Percentiles rank a stretch among this genome's conserved stretches.
These are phyloP conservation scores for Aplodontia rufa DNA, from an alignment of 2,113 vertebrate genomes.

Conservation along the genomic window DNA sequence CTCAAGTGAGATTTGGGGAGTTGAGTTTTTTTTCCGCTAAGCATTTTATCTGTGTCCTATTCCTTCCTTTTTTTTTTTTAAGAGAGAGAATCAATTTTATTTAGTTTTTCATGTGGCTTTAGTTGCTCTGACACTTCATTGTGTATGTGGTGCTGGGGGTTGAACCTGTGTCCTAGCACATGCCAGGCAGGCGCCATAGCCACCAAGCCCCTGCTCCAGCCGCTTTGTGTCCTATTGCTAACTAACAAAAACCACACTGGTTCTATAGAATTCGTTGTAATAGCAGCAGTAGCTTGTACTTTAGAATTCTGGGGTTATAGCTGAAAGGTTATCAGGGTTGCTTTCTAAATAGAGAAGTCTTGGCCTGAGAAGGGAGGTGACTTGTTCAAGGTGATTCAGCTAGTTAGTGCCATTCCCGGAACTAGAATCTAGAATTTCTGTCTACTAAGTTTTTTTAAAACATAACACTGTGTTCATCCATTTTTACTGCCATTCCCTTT, in stretches of 20 bases:
- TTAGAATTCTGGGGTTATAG: constrained; percentile 40
- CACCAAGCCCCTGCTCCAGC: too few species aligned
- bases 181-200: too few species aligned
- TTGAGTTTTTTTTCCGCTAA: neutral
- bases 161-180: too few species aligned
- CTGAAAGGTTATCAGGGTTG: neutral
- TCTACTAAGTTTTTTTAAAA: neutral
- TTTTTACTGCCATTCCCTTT: neutral
- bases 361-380: neutral
- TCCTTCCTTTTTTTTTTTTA: too few species aligned
- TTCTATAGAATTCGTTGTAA: constrained; percentile 25
- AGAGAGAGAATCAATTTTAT: too few species aligned
- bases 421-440: neutral
- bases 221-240: constrained; percentile 14
- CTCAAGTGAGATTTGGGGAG: neutral
- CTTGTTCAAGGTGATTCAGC: neutral
- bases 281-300: neutral
- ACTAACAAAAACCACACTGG: neutral
- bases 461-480: neutral
- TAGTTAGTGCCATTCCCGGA: neutral
- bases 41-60: constrained; percentile 12
- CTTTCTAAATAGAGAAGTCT: constrained; percentile 6
- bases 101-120: too few species aligned
- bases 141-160: too few species aligned
- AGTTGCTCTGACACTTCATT: too few species aligned